Percentiles rank a stretch among this genome's conserved stretches.
Evolutionary conservation across 2,113 vertebrate genomes (phyloP).

Genomic region (Solea solea): DNA sequence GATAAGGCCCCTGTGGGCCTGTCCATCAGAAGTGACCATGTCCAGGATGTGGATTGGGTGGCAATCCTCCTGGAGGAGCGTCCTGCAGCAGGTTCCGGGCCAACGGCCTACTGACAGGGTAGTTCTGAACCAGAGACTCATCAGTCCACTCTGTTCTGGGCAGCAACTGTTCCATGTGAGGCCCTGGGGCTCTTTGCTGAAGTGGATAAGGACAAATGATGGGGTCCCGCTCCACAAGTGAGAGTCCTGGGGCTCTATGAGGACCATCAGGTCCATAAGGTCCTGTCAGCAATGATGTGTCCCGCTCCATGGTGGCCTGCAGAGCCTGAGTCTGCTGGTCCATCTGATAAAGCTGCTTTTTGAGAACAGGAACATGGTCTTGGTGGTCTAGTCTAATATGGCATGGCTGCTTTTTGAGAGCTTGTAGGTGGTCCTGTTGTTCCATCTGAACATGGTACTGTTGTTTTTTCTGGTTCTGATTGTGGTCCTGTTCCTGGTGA

Average conservation of each 20-base stretch:
- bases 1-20: not conserved
- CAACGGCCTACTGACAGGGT: slow-evolving; percentile 23
- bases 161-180: slow-evolving; percentile 57
- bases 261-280: slow-evolving; percentile 33
- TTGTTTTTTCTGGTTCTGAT: slow-evolving; percentile 36
- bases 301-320: slow-evolving; percentile 31
- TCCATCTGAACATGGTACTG: slow-evolving; percentile 23
- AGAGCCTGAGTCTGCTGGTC: slow-evolving; percentile 42
- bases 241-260: slow-evolving; percentile 11
- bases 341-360: slow-evolving; percentile 50
- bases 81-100: slow-evolving; percentile 47
- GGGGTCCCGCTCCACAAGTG: slow-evolving; percentile 37
- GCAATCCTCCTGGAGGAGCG: not conserved
- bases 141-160: slow-evolving; percentile 45
- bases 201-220: slow-evolving; percentile 26
- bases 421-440: slow-evolving; percentile 35
- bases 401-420: slow-evolving; percentile 45
- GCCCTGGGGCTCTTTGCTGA: slow-evolving; percentile 26
- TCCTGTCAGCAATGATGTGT: not conserved
- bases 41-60: slow-evolving; percentile 34
- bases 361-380: slow-evolving; percentile 25
- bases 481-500: slow-evolving; percentile 1
- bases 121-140: slow-evolving; percentile 43
- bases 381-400: slow-evolving; percentile 18
- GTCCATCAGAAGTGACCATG: slow-evolving; percentile 43